Evolutionary conservation across 2,797 vertebrate genomes (phyloP), one percentile per base, ranked within the genome.

Genomic region (Thaleichthys pacificus): DNA sequence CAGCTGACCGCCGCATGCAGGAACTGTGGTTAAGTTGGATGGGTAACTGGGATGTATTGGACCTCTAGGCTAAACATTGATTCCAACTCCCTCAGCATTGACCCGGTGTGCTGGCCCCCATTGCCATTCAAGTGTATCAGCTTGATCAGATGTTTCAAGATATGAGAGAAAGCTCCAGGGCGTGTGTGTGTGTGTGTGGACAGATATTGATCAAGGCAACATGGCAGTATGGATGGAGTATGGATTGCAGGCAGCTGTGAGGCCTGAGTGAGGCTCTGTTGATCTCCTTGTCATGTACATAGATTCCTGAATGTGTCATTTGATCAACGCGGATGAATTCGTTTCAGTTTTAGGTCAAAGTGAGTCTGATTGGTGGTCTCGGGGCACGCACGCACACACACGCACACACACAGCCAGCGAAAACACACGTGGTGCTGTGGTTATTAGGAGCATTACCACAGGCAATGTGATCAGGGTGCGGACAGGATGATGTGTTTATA

Each of bases 131-230:
- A 87, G 88, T 91, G 86, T 88, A 88, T 89, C 91, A 78, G 84
- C 82, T 85, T 86, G 82, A 92, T 89, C 88, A 82, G 88, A 89
- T 88, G 89, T 89, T 91, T 90, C 77, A 86, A 78, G 84, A 91
- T 91, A 88, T 85, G 75, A 85, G 77, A 84, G 83, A 86, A 85
- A 83, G 72, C 84, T 87, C 84, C 75, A 74, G 5, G 51, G 86
- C 81, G 80, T 76, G 77, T 83, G 81, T 83, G 73, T 68, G 74
- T 66, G 66, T 1, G 42, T 24, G 70, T 12, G 79, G 73, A 72
- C 65, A 77, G 78, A 73, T 89, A 90, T 91, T 89, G 88, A 91
- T 91, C 83, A 72, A 71, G 76, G 79, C 82, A 83, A 88, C 85
- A 81, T 80, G 84, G 80, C 71, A 66, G 65, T 86, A 88, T 90